Percentiles rank a stretch among this genome's conserved stretches.
phyloP scores from a whole-genome alignment of 2,113 vertebrate genomes.

The Trematomus loennbergii region DNA sequence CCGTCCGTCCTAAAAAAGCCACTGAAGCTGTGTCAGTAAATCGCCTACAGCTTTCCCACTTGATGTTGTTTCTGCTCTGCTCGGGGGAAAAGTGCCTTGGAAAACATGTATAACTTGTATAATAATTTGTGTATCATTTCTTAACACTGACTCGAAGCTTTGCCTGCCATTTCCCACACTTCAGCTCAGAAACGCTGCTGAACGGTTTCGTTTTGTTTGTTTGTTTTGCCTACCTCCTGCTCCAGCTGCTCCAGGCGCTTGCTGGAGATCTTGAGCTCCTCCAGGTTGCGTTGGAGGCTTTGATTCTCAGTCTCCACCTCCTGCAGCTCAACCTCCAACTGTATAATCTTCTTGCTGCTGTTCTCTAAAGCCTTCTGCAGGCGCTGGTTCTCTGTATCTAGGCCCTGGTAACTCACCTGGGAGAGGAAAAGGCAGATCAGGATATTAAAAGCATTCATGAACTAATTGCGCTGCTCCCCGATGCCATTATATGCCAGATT shows the following conservation, averaged over 20 bases:
- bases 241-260: conserved; percentile 96
- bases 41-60: conserved; percentile 1
- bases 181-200: too few species aligned
- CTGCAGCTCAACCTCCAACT: conserved; percentile 93
- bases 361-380: conserved; percentile 96
- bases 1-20: conserved; percentile 11
- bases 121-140: background rate
- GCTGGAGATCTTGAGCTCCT: conserved; percentile 97
- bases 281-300: conserved; percentile 91
- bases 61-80: background rate
- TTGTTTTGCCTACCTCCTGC: conserved; percentile 82
- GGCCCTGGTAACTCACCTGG: conserved; percentile 93
- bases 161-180: too few species aligned
- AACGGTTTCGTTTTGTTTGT: too few species aligned
- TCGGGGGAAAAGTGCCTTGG: background rate
- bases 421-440: conserved; percentile 38
- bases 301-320: conserved; percentile 97
- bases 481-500: background rate
- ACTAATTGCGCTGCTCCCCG: conserved; percentile 59
- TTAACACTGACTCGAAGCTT: too few species aligned
- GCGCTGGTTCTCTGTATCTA: conserved; percentile 98
- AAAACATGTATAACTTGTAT: background rate
- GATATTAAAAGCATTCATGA: conserved; percentile 56
- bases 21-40: conserved; percentile 19
- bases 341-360: conserved; percentile 96